Base-by-base conservation (phyloP, 2,888 invertebrate genomes). In the Dichetophora obliterata region DNA sequence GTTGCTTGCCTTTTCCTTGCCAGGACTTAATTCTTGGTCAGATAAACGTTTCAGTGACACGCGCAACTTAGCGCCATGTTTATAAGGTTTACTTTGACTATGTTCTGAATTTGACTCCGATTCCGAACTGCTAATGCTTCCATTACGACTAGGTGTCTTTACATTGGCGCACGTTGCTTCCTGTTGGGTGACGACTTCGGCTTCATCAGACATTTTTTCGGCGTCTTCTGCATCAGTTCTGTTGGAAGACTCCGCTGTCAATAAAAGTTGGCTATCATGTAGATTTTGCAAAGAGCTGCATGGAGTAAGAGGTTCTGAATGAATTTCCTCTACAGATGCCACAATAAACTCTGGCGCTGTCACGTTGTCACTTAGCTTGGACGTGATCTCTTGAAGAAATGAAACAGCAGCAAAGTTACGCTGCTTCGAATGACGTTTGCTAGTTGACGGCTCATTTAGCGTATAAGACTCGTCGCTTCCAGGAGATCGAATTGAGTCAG, bases 1-100 rank as follows among this genome's bases (percentile, higher is more conserved):
- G 11, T 22, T 19, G 27, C 43, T 57, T 16, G 70, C 4, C 6
- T n/a, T 54, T 37, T 24, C 37, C 14, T 34, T 61, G 43, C n/a
- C 16, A 11, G 50, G 72, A 52, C 78, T 78, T 34, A 70, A 57
- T 5, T 1, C 73, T 70, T 9, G 79, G 78, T 77, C 83, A 48
- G 19, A 75, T 68, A 5, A 83, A 1, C 86, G 84, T 34, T 85
- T 86, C 0, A 86, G n/a, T 0, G 78, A 77, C 8, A 86, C 82
- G 2, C 82, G 81, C 22, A 86, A 54, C 27, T 83, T 86, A 11
- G 79, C 80, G 50, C 80, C 78, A 5, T 79, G 69, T 14, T 79
- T 79, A 54, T 81, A 80, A 4, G 75, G 68, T 48, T 75, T 82
- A 27, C 70, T 79, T 9, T 27, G 68, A 68, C 80, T 80, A 76